Base-by-base conservation (phyloP, 2,888 invertebrate species). In the Cheilosia variabilis region DNA sequence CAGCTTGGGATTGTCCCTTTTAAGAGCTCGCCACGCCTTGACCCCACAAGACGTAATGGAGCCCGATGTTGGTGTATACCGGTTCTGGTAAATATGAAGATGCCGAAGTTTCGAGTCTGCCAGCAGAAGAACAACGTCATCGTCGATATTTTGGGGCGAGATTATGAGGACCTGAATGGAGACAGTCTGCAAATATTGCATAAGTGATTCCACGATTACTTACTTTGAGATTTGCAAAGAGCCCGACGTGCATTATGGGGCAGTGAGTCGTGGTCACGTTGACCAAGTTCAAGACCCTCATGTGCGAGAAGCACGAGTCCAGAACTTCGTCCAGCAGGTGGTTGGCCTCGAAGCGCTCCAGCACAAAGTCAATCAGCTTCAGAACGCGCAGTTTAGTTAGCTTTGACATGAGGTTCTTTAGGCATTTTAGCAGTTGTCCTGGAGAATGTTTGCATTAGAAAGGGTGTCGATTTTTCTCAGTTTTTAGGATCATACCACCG, bases 111-210 rank as follows among this genome's bases (percentile, higher is more conserved):
- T 93, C 2, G 92, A 91, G 82, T 95, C 93, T n/a, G 95, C 95
- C 52, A 96, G 90, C 57, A 96, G 91, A 86, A 95, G 93, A 22
- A 96, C 90, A 1, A 96, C 93, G 89, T 96, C 96, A 82, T 96
- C 95, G 55, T 95, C 95, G 60, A 97, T 92, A 91, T 96, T 96
- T 92, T 96, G 96, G 3, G 96, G 96, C 87, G 95, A 95, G 72
- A 95, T 94, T 5, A 94, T 93, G 65, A 95, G 90, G 86, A 94
- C 93, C 95, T 95, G 27, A 47, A 6, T 10, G 10, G 17, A 10
- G 2, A 52, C 27, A n/a, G 37, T 19, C 19, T 10, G 22, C n/a
- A n/a, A n/a, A n/a, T n/a, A n/a, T 17, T 9, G 31, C 13, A 45
- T 52, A 45, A 50, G n/a, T n/a, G 7, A 27, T 27, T 6, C 2